Percentiles rank a stretch among this genome's conserved stretches.
Conservation (phyloP, 1,140 invertebrate genomes). For the Caerostris darwini region DNA sequence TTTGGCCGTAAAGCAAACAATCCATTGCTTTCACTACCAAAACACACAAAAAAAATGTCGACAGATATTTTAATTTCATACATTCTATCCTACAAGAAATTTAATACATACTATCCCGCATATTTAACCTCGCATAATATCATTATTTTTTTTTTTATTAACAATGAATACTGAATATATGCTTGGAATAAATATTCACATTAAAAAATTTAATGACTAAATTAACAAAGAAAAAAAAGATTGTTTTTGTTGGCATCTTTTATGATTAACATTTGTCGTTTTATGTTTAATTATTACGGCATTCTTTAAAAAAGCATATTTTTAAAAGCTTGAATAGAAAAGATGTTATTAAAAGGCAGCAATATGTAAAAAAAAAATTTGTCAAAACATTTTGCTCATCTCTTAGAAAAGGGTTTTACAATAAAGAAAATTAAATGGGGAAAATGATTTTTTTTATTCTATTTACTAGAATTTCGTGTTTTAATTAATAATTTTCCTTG, state of each 20-base stretch:
- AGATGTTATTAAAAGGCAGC: conserved; percentile 3
- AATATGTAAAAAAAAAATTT: not conserved
- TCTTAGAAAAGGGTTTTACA: not conserved
- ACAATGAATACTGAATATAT: not conserved
- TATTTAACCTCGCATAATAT: not conserved
- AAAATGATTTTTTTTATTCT: not conserved
- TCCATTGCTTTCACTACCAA: not conserved
- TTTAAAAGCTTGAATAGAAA: not conserved
- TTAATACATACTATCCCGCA: not conserved
- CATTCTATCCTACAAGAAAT: not conserved
- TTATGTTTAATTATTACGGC: conserved; percentile 25
- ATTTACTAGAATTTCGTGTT: conserved; percentile 5
- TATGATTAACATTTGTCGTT: conserved; percentile 35
- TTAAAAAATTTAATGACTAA: not conserved
- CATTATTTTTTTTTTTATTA: not conserved
- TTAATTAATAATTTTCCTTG: conserved; percentile 50
- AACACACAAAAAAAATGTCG: not conserved
- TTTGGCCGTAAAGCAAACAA: not conserved
- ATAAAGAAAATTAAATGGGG: conserved; percentile 32
- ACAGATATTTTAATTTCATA: not conserved
- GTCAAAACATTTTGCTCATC: conserved; percentile 8
- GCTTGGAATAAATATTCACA: not conserved
- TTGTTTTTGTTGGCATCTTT: not conserved
- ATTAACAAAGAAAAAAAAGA: not conserved
- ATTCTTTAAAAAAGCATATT: conserved; percentile 27